Conservation (phyloP, 2,888 invertebrate species). For the Sarcophaga variegata region DNA sequence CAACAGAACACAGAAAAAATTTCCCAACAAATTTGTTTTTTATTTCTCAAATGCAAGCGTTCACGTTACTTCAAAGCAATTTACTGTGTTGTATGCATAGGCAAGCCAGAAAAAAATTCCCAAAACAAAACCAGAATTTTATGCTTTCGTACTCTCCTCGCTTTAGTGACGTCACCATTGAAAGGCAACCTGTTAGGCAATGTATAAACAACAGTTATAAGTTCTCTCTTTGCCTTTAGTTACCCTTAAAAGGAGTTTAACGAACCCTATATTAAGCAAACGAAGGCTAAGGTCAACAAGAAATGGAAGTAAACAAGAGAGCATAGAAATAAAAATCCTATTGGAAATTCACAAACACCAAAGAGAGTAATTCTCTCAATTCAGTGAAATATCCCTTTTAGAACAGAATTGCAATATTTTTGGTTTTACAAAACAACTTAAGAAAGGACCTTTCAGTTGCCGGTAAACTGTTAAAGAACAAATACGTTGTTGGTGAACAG, state of each 20-base stretch:
- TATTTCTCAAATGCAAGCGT: too few relatives aligned
- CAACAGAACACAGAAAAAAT: too few relatives aligned
- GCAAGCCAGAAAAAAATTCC: too few relatives aligned
- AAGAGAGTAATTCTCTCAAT: background rate
- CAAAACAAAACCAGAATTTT: too few relatives aligned
- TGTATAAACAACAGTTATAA: slow-evolving; percentile 32
- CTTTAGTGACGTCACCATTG: slow-evolving; percentile 53
- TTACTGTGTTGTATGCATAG: too few relatives aligned
- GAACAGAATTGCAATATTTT: slow-evolving; percentile 27
- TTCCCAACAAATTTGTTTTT: too few relatives aligned
- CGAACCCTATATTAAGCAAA: slow-evolving; percentile 46
- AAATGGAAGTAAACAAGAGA: slow-evolving; percentile 47
- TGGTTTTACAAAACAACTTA: background rate
- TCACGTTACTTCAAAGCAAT: too few relatives aligned
- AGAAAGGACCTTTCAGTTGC: slow-evolving; percentile 56
- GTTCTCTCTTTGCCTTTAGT: background rate
- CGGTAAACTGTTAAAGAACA: slow-evolving; percentile 58
- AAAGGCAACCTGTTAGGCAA: slow-evolving; percentile 67
- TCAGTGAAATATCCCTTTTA: slow-evolving; percentile 48
- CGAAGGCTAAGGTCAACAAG: slow-evolving; percentile 68
- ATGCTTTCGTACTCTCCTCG: too few relatives aligned
- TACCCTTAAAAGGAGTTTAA: slow-evolving; percentile 44
- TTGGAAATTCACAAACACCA: slow-evolving; percentile 42
- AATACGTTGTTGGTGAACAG: slow-evolving; percentile 17
- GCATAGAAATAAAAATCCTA: slow-evolving; percentile 17